Evolutionary conservation across 2,888 invertebrate genomes (phyloP).

Genomic region (Scrobipalpa atriplicella): DNA sequence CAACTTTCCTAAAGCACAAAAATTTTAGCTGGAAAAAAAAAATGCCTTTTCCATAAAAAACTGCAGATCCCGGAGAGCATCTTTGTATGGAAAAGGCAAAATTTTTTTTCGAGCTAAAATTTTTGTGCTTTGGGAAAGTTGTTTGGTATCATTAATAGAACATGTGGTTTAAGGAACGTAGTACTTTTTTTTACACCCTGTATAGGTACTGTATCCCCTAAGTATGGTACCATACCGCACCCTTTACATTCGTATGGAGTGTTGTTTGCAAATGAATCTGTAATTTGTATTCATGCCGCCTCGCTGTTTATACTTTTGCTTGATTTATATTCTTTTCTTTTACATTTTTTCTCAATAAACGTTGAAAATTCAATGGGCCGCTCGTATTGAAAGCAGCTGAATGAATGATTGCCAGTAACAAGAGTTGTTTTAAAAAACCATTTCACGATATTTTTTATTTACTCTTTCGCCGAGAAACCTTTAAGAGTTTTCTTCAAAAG

Average conservation of each 20-base stretch:
- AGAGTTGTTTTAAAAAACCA: neutral
- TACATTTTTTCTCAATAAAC: slow-evolving; percentile 26
- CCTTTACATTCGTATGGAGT: neutral
- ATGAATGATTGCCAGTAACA: slow-evolving; percentile 6
- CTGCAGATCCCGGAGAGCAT: too few species aligned
- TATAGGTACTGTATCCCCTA: neutral
- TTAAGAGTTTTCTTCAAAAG: slow-evolving; percentile 8
- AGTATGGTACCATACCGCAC: neutral
- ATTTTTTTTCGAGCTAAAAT: too few species aligned
- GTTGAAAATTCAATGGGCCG: slow-evolving; percentile 22
- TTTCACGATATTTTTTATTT: slow-evolving; percentile 1
- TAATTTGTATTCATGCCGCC: slow-evolving; percentile 28
- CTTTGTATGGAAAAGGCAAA: too few species aligned
- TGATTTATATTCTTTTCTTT: slow-evolving; percentile 26
- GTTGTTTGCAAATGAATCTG: slow-evolving; percentile 2
- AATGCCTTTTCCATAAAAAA: too few species aligned
- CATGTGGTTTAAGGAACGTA: too few species aligned
- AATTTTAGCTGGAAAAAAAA: too few species aligned
- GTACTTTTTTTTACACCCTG: too few species aligned
- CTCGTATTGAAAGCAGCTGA: slow-evolving; percentile 1
- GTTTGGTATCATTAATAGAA: too few species aligned
- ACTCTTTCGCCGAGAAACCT: slow-evolving; percentile 6
- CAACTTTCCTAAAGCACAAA: too few species aligned
- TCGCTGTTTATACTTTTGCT: slow-evolving; percentile 18
- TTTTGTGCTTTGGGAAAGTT: too few species aligned